Percentiles rank a stretch among this genome's conserved stretches.
Evolutionary conservation across 2,888 invertebrate genomes (phyloP).

Genomic region (Herminia tarsipennalis): DNA sequence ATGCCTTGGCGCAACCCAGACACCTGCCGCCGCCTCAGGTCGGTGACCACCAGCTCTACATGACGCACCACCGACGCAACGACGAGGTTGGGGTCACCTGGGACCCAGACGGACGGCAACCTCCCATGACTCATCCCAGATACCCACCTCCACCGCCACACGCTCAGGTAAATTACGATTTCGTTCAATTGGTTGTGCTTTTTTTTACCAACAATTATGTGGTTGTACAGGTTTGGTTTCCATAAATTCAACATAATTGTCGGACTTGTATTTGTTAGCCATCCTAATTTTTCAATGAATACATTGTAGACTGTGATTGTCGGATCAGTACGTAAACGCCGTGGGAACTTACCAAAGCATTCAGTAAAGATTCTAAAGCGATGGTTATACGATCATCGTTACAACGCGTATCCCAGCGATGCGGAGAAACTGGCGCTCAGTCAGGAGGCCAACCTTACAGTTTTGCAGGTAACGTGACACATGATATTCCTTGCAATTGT

Average conservation of each 20-base stretch:
- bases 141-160: constrained; percentile 11
- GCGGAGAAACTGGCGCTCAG: constrained; percentile 95
- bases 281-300: too few relatives aligned
- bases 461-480: constrained; percentile 94
- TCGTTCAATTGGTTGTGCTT: too few relatives aligned
- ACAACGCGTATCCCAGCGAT: constrained; percentile 97
- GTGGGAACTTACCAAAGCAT: constrained; percentile 96
- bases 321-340: constrained; percentile 90
- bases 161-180: constrained; percentile 1
- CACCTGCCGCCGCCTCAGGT: constrained; percentile 37
- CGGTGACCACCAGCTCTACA: constrained; percentile 23
- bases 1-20: constrained; percentile 28
- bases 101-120: constrained; percentile 16
- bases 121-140: constrained; percentile 13
- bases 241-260: too few relatives aligned
- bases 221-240: too few relatives aligned
- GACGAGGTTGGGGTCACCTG: constrained; percentile 4
- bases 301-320: constrained; percentile 55
- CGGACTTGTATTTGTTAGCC: too few relatives aligned
- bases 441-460: constrained; percentile 93
- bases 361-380: constrained; percentile 96
- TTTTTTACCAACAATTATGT: too few relatives aligned
- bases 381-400: constrained; percentile 97
- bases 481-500: neutral
- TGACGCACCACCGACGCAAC: constrained; percentile 28